Evolutionary conservation across 2,113 vertebrate species (phyloP), one percentile per base, ranked within the genome.

Genomic region (Menura novaehollandiae): DNA sequence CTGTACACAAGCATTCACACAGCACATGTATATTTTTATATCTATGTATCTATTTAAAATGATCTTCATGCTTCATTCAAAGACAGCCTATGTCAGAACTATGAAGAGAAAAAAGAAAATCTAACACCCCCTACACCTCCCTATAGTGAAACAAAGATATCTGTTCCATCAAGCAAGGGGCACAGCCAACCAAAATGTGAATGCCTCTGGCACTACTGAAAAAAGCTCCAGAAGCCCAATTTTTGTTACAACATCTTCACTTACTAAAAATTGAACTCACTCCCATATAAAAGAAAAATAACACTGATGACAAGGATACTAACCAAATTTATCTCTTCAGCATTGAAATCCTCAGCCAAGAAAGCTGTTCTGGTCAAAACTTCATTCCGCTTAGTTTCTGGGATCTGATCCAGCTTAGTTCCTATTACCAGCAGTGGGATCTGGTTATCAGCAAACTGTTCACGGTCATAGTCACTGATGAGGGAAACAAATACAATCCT

Each of bases 241-340:
- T 79, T 78, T 68, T 89, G 6, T 35, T 66, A 78, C 21, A 85
- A 15, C 23, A 46, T 64, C 15, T 73, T 56, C 49, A 52, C 62
- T 83, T 56, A 60, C 19, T 66, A 68, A 90, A 81, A 90, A 43
- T 19, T 9, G 0, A n/a, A 78, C n/a, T 69, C 15, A 5, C 11
- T 59, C 27, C 35, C 18, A 28, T 30, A 43, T 20, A 20, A 63
- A 78, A 89, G 60, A 71, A 71, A 85, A 85, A 20, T 30, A 83
- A 53, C 63, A 46, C 10, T 20, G 23, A 19, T 66, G 67, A 69
- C 46, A 95, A 56, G 62, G 63, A 94, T 82, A 97, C 99, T 41
- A 82, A 99, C 99, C 88, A 99, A 98, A 97, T 99, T 99, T 88
- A 99, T 99, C 97, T 99, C 99, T 96, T 99, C 99, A 52, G 99